Conservation (phyloP, 2,888 invertebrate genomes). For the Mantis religiosa region DNA sequence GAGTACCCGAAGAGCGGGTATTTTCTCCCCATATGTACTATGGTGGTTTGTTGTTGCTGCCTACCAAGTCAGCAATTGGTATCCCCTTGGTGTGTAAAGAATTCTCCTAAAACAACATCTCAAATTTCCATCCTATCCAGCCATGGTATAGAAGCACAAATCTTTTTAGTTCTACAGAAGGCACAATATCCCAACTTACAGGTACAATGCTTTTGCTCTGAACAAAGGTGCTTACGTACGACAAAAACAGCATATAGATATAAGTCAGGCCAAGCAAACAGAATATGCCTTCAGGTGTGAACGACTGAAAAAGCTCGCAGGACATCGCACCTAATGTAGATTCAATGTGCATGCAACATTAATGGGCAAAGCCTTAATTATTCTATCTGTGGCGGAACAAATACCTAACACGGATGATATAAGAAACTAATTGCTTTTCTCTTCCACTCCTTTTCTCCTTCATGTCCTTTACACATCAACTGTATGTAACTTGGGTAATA, state of each 20-base stretch:
- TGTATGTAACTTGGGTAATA: neutral
- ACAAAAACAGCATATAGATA: neutral
- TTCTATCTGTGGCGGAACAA: slow-evolving; percentile 7
- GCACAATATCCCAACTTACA: no score
- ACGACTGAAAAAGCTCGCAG: neutral
- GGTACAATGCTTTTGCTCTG: no score
- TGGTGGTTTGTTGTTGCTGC: no score
- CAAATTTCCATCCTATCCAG: no score
- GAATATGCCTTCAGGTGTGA: neutral
- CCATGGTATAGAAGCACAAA: no score
- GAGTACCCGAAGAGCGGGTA: no score
- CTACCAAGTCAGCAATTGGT: no score
- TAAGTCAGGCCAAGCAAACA: neutral
- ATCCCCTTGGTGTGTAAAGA: no score
- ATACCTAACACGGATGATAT: neutral
- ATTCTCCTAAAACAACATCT: no score
- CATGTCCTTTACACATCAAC: neutral
- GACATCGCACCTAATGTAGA: neutral
- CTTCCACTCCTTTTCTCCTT: neutral
- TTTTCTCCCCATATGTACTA: no score
- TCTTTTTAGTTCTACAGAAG: no score
- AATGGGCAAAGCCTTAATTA: neutral
- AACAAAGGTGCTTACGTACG: no score
- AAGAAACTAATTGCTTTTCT: neutral
- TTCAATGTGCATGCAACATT: neutral